Conservation (phyloP, 2,113 vertebrate species). For the Melozone crissalis region DNA sequence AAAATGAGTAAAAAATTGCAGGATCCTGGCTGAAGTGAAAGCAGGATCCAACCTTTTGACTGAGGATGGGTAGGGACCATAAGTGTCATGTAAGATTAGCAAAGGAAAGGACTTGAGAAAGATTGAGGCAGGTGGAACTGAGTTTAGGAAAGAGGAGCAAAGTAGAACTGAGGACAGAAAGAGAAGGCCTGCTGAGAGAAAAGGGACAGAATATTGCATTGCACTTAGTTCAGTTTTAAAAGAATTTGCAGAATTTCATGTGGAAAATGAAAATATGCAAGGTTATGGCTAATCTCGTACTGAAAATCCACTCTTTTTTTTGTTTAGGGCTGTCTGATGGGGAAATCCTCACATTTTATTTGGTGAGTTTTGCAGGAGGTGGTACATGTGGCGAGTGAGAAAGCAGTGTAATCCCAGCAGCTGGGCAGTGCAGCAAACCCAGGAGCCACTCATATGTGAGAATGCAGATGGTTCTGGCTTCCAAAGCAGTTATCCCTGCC, state of each 20-base stretch:
- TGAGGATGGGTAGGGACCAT: accelerated
- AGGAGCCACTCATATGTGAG: accelerated
- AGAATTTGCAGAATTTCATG: background rate
- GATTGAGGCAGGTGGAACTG: background rate
- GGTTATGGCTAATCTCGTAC: background rate
- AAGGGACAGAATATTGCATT: accelerated
- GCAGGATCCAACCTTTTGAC: background rate
- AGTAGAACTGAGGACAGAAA: background rate
- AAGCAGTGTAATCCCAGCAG: background rate
- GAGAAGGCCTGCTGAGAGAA: background rate
- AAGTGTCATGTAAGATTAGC: background rate
- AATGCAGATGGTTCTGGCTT: background rate
- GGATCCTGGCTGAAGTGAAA: background rate
- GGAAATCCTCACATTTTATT: background rate
- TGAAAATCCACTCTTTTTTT: background rate
- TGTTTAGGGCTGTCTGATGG: background rate
- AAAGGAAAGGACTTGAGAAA: background rate
- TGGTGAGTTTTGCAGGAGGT: background rate
- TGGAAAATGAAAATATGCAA: background rate
- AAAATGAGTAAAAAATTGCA: background rate
- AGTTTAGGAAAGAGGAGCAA: background rate
- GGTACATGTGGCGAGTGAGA: background rate
- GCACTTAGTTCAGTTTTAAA: background rate
- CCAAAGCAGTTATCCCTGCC: background rate
- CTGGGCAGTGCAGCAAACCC: background rate